Conservation (phyloP, 2,113 vertebrate genomes). For the Mobula hypostoma region DNA sequence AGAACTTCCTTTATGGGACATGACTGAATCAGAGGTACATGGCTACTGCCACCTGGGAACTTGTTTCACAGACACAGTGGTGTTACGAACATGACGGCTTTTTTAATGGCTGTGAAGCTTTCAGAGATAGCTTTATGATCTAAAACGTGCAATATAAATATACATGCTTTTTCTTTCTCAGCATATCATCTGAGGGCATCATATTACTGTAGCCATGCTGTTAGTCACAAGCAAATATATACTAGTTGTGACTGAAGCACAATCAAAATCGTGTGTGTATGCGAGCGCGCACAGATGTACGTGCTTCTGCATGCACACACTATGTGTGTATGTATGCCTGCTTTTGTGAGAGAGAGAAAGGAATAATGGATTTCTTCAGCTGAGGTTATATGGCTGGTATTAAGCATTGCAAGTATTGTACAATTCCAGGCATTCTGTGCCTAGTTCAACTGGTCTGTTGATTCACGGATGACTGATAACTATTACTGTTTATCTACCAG, state of each 20-base stretch:
- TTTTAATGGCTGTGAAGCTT: not conserved
- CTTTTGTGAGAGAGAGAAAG: not conserved
- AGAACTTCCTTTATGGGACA: too few species aligned
- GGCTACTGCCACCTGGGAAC: too few species aligned
- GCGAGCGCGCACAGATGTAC: too few species aligned
- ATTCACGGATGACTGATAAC: not conserved
- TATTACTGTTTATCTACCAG: not conserved
- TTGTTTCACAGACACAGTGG: too few species aligned
- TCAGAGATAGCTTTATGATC: not conserved
- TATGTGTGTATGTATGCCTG: too few species aligned
- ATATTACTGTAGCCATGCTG: not conserved
- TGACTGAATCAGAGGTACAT: too few species aligned
- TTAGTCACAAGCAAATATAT: not conserved
- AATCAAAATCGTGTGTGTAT: not conserved
- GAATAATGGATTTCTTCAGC: not conserved
- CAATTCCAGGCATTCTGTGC: not conserved
- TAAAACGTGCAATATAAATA: not conserved
- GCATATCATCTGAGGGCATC: not conserved
- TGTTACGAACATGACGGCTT: too few species aligned
- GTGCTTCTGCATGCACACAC: too few species aligned
- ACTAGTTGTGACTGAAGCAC: not conserved
- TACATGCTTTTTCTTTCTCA: not conserved
- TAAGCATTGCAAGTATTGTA: not conserved
- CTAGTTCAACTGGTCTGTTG: not conserved
- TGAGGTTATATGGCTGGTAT: not conserved